phyloP scores from a whole-genome alignment of 2,888 invertebrate species.

The Trichopria drosophilae region DNA sequence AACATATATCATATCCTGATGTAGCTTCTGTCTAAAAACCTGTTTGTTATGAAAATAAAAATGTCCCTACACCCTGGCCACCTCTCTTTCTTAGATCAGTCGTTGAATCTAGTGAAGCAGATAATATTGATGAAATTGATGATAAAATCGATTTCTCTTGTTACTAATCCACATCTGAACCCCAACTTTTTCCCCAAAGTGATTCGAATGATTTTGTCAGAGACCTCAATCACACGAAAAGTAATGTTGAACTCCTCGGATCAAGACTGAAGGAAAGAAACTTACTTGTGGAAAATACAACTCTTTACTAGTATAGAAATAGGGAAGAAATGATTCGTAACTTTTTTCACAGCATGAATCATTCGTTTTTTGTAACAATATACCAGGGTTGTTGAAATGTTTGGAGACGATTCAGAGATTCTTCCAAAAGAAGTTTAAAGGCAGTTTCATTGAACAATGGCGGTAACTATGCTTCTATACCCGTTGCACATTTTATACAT shows the following conservation, averaged over 20 bases:
- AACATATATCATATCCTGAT: constrained; percentile 1
- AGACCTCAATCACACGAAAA: no score
- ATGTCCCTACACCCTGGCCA: no score
- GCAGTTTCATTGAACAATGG: neutral
- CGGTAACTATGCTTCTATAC: constrained; percentile 1
- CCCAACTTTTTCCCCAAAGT: constrained; percentile 1
- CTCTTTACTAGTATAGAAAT: neutral
- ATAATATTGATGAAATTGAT: no score
- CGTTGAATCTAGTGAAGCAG: no score
- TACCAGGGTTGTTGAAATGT: neutral
- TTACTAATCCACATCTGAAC: neutral
- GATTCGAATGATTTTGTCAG: neutral
- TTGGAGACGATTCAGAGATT: no score
- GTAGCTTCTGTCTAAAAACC: constrained; percentile 5
- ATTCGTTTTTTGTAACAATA: constrained; percentile 5
- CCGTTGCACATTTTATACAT: constrained; percentile 6
- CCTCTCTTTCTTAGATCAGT: no score
- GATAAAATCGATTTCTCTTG: neutral
- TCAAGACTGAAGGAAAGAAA: no score
- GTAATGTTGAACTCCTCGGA: neutral
- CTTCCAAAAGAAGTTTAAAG: neutral
- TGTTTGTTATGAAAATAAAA: neutral
- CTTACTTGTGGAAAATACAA: neutral
- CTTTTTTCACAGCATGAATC: neutral
- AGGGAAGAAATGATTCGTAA: no score